Evolutionary conservation across 2,888 invertebrate species (phyloP).

Genomic region (Mesochorus sp.): DNA sequence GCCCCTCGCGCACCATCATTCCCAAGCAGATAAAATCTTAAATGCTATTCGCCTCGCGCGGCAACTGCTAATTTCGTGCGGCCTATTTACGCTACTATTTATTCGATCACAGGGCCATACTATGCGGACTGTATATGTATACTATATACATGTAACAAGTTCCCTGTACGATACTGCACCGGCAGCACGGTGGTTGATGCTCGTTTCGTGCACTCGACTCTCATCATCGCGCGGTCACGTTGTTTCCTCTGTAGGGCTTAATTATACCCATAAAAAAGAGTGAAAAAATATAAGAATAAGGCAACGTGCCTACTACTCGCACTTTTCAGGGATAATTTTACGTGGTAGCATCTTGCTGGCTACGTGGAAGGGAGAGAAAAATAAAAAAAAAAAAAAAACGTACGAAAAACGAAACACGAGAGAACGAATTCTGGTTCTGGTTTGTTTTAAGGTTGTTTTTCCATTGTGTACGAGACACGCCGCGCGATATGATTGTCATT

Average conservation of each 20-base stretch:
- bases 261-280: constrained; percentile 27
- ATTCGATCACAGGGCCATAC: constrained; percentile 73
- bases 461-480: background rate
- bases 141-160: background rate
- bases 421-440: background rate
- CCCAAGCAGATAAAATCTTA: constrained; percentile 72
- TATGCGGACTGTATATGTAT: constrained; percentile 32
- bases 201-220: constrained; percentile 70
- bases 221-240: constrained; percentile 50
- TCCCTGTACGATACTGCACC: constrained; percentile 9
- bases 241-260: constrained; percentile 39
- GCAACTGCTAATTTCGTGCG: constrained; percentile 76
- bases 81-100: constrained; percentile 73
- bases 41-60: constrained; percentile 71
- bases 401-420: background rate
- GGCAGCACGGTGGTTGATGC: constrained; percentile 56
- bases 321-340: constrained; percentile 26
- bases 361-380: background rate
- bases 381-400: background rate
- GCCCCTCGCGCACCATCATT: constrained; percentile 57
- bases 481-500: constrained; percentile 29
- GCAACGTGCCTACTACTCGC: constrained; percentile 4
- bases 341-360: background rate
- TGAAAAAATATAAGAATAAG: constrained; percentile 9
- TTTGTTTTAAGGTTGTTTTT: background rate